These are phyloP conservation scores for Eptatretus burgeri DNA, from an alignment of 2,113 vertebrate genomes.

Conservation along the genomic window DNA sequence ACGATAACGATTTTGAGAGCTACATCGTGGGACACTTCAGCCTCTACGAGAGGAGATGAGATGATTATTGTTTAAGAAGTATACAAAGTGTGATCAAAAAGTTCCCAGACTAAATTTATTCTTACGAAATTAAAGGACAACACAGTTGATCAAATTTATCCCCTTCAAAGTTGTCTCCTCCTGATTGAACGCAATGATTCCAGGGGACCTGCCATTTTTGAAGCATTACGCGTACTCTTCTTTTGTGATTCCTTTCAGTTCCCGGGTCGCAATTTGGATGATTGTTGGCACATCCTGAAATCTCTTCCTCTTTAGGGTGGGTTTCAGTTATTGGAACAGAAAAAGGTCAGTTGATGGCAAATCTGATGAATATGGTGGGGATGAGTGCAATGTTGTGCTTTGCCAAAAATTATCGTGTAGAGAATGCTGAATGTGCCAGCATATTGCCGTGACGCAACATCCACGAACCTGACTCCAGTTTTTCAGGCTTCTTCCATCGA, in stretches of 20 bases:
- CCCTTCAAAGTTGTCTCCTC: slow-evolving; percentile 4
- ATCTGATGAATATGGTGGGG: not conserved
- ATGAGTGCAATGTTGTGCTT: not conserved
- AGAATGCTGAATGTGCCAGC: slow-evolving; percentile 1
- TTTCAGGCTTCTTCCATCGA: no score
- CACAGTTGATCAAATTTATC: not conserved
- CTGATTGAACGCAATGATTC: not conserved
- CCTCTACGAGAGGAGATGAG: no score
- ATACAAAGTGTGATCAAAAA: no score
- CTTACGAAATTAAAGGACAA: not conserved
- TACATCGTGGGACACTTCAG: no score
- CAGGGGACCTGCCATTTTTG: not conserved
- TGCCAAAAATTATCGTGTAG: not conserved
- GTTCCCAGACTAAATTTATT: no score
- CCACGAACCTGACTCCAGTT: not conserved
- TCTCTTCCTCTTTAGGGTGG: not conserved
- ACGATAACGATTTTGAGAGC: no score
- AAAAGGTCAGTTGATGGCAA: not conserved
- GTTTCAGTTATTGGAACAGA: slow-evolving; percentile 1
- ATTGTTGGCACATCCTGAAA: slow-evolving; percentile 1
- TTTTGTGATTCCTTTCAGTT: not conserved
- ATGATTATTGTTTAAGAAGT: no score
- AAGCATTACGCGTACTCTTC: not conserved
- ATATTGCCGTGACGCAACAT: not conserved
- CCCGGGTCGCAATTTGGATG: not conserved